Base-by-base conservation (phyloP, 2,888 invertebrate genomes). In the Callimorpha dominula region DNA sequence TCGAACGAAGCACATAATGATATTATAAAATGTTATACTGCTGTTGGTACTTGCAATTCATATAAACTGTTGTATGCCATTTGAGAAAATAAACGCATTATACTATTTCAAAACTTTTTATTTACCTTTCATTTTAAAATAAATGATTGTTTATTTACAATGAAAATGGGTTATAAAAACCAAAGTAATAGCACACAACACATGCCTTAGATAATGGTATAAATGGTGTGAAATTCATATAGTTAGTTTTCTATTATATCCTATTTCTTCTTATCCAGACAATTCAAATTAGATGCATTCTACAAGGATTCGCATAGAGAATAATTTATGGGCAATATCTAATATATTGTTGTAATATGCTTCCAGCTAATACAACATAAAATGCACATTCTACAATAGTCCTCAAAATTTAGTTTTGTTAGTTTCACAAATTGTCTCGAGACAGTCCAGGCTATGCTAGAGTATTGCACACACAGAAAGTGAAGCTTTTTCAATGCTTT, bases 71-170 rank as follows among this genome's bases (percentile, higher is more conserved):
- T 80, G 80, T 74, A 83, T 70, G 66, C 74, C 70, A 73, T 76
- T 31, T 81, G 74, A 77, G 42, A 73, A 84, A 83, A 82, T 78
- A 84, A 83, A 84, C 74, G 74, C 81, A 81, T 81, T 77, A 78
- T 83, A 83, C 74, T 81, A 78, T 76, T 79, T 75, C 68, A 42
- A 79, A 73, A 77, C 66, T 50, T 84, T 83, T 82, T 78, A 83
- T 84, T 78, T 80, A 49, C 66, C 20, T 60, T 78, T 68, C 70
- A 65, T 60, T 60, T 71, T 74, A 60, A 64, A 52, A 67, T 70
- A 72, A 68, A 78, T 79, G 78, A 81, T 84, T 64, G 49, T 54
- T 62, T 74, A 71, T 74, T 71, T 74, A 73, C 73, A 73, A 54
- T 14, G 31, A 52, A n/a, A 40, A 66, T 54, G n/a, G 8, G 14